Evolutionary conservation across 2,888 invertebrate genomes (phyloP), one percentile per base, ranked within the genome.

Genomic region (Diaprepes abbreviatus): DNA sequence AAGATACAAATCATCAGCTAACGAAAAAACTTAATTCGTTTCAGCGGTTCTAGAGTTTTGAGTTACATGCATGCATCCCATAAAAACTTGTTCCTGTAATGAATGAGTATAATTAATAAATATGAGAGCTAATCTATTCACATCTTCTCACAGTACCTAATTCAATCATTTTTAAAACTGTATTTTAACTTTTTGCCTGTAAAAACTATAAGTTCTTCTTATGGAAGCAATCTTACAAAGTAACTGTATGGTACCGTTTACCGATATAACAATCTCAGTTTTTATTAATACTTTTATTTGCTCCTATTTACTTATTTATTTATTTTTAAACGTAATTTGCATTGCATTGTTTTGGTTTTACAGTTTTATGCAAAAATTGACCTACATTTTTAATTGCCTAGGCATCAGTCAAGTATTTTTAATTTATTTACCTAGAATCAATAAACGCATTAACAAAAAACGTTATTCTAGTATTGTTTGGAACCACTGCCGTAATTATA

Each of bases 191-290:
- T 31, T 52, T n/a, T 31, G 21, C 43, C n/a, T 43, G 2, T 21
- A 10, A 40, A 40, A 40, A 19, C n/a, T 19, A 43, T 43, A n/a
- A n/a, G 4, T 19, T 21, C n/a, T 43, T 21, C 10, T 21, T 17
- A 19, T 43, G 43, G 17, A 43, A 19, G 43, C 43, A 43, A 21
- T 43, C 43, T 43, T 43, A 19, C 43, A 43, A 21, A 43, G n/a
- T 64, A 64, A 64, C 55, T 55, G 64, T 63, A 63, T 35, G 55
- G 33, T 64, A 21, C 33, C 45, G 35, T 64, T 64, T 66, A 66
- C 66, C 57, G 58, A 58, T 59, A 59, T 58, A 66, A 66, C 58
- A 50, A 59, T 58, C 48, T 45, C 16, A 10, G 10, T 45, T 65
- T 64, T 55, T 54, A 36, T 19, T 40, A 40, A 40, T 19, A 40